Evolutionary conservation across 92 coral and sea anemone genomes (phyloP), one percentile per base, ranked within the genome.

Genomic region (Actinostola sp.): DNA sequence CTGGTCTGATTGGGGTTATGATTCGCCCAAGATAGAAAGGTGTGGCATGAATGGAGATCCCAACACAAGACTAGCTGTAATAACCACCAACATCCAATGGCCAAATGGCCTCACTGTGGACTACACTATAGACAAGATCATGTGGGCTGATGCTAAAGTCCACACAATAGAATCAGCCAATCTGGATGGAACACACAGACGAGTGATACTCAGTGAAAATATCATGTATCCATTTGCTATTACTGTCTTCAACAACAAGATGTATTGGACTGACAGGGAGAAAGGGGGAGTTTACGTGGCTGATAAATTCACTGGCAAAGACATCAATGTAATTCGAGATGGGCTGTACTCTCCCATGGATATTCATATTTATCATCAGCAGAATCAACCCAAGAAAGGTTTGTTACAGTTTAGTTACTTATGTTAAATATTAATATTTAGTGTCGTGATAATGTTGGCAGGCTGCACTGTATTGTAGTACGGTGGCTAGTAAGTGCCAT

Each of bases 1-100:
- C 68, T 94, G 98, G 98, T 64, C 98, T n/a, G 93, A 88, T 58
- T 83, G 92, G 83, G 89, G 89, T 38, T n/a, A n/a, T n/a, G 90
- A 67, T 25, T 56, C 74, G 19, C 84, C 96, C 15, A 94, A 85
- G 60, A 95, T 95, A 64, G 96, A 92, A 38, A 66, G 91, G 35
- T 90, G 94, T 66, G 89, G 93, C 46, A 88, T 95, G 99, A 87
- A 91, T 60, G 99, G 99, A 38, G 88, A 89, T 56, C 51, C 64
- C 49, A 6, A 48, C 0, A 86, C 88, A 1, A 81, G 89, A 41
- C 62, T 78, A 26, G 79, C 69, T 1, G 14, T 95, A 16, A 57
- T 95, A 21, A 82, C 68, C 44, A 83, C 82, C 1, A 81, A 74
- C 68, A 87, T 95, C 32, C 63, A 69, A 19, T 83, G 77, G 86